A percentile compares a stretch with the other conserved stretches of the same genome.
Conservation (phyloP, 2,113 vertebrate species). For the Burhinus bistriatus region DNA sequence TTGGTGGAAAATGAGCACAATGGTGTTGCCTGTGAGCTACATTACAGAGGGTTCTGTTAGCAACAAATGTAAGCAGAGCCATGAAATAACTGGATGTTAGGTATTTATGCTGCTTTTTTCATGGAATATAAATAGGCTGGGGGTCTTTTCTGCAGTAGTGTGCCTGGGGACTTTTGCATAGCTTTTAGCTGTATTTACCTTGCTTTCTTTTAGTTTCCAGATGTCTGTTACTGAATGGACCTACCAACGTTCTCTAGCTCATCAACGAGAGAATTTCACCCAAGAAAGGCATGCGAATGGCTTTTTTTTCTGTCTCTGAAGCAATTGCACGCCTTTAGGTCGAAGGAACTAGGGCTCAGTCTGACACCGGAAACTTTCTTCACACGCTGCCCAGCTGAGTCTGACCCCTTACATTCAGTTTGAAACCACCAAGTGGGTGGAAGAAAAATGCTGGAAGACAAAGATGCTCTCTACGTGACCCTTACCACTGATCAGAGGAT, state of each 20-base stretch:
- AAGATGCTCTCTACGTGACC: neutral
- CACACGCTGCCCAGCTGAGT: neutral
- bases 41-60: neutral
- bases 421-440: neutral
- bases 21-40: neutral
- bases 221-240: neutral
- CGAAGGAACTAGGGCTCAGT: neutral
- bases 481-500: neutral
- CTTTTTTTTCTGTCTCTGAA: neutral
- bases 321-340: neutral
- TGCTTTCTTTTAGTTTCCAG: neutral
- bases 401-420: neutral
- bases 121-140: neutral
- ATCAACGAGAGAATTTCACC: neutral
- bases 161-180: neutral
- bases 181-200: neutral
- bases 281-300: neutral
- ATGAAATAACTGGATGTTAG: neutral
- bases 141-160: neutral
- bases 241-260: neutral
- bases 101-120: neutral
- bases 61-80: neutral
- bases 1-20: neutral
- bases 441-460: neutral
- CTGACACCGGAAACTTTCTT: rapidly evolving